Evolutionary conservation across 2,888 invertebrate species (phyloP), one percentile per base, ranked within the genome.

Genomic region (Timandra comae): DNA sequence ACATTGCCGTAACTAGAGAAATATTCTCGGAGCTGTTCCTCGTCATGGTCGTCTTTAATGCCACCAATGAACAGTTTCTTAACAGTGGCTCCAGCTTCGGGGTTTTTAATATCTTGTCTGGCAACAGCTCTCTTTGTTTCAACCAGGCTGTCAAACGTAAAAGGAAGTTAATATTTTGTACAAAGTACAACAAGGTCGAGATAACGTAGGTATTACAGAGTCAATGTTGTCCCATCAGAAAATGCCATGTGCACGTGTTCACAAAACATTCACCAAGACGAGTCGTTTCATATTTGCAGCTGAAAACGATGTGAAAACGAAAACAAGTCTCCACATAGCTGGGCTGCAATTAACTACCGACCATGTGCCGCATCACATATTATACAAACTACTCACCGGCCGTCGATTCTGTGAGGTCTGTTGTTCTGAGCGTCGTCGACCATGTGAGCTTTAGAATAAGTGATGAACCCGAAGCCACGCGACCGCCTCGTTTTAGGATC

Each of bases 91-190:
- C 96, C 96, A 2, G 97, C 94, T 73, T 97, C 97, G 0, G 97
- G 96, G 37, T 95, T 91, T 41, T 95, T 95, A 44, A 97, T 96
- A 58, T 95, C 95, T 80, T 94, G 91, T 26, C 97, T 89, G 1
- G 98, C 98, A 19, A 98, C 97, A 7, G 99, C 99, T 44, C 99
- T 88, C 73, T 99, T 99, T 0, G 99, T 96, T 81, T 99, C 99
- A 1, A 99, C 98, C 32, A 96, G 94, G 48, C 96, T 87, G 46
- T 21, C 10, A 30, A 20, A 39, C 38, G 35, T 34, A 34, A 30
- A n/a, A n/a, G n/a, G n/a, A n/a, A n/a, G 16, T 5, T 28, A 30
- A 11, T 7, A 7, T 11, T 19, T 12, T 21, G 9, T 21, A 29
- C n/a, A 30, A 13, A 21, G 10, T 7, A 27, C 13, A 35, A 2